Conservation (phyloP, 2,888 invertebrate species). For the Ophioninae sp. region DNA sequence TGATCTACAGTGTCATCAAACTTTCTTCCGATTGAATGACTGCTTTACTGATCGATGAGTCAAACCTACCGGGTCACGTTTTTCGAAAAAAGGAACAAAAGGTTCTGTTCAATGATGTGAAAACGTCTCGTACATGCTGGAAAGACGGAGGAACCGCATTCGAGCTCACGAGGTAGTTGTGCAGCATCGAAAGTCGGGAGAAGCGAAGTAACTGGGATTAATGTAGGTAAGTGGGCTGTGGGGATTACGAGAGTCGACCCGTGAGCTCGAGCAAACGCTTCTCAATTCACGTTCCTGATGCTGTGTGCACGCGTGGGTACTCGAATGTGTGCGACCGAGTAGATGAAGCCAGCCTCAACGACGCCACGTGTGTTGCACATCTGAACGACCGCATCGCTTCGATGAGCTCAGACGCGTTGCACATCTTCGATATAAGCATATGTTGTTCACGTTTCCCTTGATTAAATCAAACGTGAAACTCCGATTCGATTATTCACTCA, state of each 20-base stretch:
- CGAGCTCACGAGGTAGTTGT: conserved; percentile 37
- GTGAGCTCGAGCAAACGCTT: conserved; percentile 56
- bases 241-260: conserved; percentile 76
- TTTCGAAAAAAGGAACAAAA: not conserved
- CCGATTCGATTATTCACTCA: conserved; percentile 45
- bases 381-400: conserved; percentile 41
- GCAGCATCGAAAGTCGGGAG: conserved; percentile 63
- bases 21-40: no score
- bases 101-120: not conserved
- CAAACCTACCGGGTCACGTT: not conserved
- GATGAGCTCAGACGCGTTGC: conserved; percentile 40
- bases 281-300: conserved; percentile 40
- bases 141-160: conserved; percentile 13
- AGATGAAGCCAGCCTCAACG: conserved; percentile 21
- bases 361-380: conserved; percentile 18
- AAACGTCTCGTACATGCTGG: not conserved
- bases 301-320: conserved; percentile 31
- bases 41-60: no score
- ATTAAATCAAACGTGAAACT: conserved; percentile 54
- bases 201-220: conserved; percentile 65
- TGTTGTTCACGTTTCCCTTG: conserved; percentile 12
- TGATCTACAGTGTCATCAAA: no score
- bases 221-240: conserved; percentile 81
- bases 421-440: conserved; percentile 14
- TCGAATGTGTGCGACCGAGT: conserved; percentile 59